phyloP scores from a whole-genome alignment of 2,888 invertebrate genomes.

The Pocota personata region DNA sequence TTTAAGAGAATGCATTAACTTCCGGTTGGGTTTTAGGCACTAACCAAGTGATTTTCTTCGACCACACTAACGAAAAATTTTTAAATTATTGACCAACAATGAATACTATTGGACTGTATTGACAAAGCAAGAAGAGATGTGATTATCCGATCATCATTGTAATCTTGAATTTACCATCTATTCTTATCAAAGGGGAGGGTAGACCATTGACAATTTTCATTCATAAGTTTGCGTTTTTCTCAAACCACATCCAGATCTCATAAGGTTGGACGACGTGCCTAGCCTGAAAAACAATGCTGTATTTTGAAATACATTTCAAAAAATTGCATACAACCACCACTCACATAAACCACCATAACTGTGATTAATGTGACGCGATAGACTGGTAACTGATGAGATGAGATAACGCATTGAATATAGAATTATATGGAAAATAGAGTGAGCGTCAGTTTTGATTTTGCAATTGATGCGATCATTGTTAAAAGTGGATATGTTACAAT shows the following conservation, averaged over 20 bases:
- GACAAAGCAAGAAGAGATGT: too few species aligned
- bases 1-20: too few species aligned
- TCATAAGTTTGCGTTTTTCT: not conserved
- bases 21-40: too few species aligned
- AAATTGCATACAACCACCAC: not conserved
- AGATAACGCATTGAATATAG: not conserved
- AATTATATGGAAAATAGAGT: not conserved
- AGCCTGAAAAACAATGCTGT: not conserved
- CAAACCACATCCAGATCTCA: not conserved
- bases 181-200: too few species aligned
- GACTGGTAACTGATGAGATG: not conserved
- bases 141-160: too few species aligned
- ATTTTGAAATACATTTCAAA: not conserved
- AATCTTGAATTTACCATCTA: too few species aligned
- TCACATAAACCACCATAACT: not conserved
- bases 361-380: not conserved
- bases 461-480: not conserved
- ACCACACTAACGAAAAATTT: too few species aligned
- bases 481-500: too few species aligned
- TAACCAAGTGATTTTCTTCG: too few species aligned
- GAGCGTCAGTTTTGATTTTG: not conserved
- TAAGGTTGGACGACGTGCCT: not conserved
- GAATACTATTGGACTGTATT: too few species aligned
- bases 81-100: too few species aligned
- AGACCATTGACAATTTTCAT: too few species aligned